phyloP scores from a whole-genome alignment of 1,140 invertebrate species.

The Belonocnema kinseyi region DNA sequence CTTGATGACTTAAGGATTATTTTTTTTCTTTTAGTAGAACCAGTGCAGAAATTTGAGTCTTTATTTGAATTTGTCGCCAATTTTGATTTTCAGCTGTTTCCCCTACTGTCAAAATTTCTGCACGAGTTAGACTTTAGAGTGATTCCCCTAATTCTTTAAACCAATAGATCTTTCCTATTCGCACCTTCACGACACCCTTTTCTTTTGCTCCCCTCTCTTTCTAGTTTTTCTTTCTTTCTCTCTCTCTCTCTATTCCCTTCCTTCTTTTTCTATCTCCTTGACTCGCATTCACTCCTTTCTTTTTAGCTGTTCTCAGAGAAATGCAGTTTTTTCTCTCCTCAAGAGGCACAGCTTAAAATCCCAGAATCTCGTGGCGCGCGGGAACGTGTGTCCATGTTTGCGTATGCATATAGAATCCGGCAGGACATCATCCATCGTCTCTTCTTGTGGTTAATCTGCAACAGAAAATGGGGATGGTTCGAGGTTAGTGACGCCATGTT shows the following conservation, averaged over 20 bases:
- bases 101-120: too few relatives aligned
- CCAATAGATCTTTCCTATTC: constrained; percentile 46
- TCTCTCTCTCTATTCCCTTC: constrained; percentile 7
- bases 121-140: not conserved
- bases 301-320: constrained; percentile 5
- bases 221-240: constrained; percentile 40
- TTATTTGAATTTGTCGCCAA: too few relatives aligned
- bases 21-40: too few relatives aligned
- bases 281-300: constrained; percentile 40
- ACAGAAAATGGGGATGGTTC: constrained; percentile 56
- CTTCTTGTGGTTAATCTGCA: constrained; percentile 53
- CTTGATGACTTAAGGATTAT: too few relatives aligned
- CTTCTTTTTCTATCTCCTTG: constrained; percentile 33
- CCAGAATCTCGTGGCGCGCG: constrained; percentile 41
- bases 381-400: not conserved
- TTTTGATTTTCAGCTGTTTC: too few relatives aligned
- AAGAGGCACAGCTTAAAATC: constrained; percentile 50
- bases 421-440: constrained; percentile 43
- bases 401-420: constrained; percentile 48
- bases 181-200: constrained; percentile 40
- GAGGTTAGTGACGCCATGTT: constrained; percentile 39
- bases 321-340: not conserved
- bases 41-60: too few relatives aligned
- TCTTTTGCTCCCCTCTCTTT: constrained; percentile 39
- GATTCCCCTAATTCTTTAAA: constrained; percentile 35